Conservation (phyloP, 1,140 invertebrate species). For the Hormaphis cornu region DNA sequence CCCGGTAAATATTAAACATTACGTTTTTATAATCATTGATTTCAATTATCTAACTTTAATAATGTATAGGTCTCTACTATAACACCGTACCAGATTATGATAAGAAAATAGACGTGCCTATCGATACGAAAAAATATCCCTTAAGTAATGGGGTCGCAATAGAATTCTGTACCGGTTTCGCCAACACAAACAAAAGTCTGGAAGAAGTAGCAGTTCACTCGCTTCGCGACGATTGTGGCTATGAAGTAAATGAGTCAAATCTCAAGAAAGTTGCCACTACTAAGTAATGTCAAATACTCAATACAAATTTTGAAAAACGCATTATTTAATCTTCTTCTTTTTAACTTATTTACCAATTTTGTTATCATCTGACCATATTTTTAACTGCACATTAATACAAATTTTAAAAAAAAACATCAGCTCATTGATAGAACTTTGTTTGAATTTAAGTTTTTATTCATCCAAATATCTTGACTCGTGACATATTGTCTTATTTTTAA, state of each 20-base stretch:
- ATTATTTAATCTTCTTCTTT: no score
- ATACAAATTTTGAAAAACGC: no score
- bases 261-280: conserved; percentile 69
- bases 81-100: conserved; percentile 49
- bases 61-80: conserved; percentile 55
- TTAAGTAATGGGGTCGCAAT: conserved; percentile 65
- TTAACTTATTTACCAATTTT: no score
- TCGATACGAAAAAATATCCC: conserved; percentile 66
- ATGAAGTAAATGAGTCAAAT: conserved; percentile 62
- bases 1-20: no score
- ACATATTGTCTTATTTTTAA: no score
- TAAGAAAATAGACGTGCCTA: conserved; percentile 42
- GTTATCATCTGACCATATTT: no score
- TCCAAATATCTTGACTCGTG: no score
- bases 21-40: neutral
- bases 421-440: no score
- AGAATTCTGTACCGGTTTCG: conserved; percentile 89
- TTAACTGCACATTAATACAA: no score
- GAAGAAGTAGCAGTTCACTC: conserved; percentile 78
- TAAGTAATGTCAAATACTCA: no score
- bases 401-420: no score
- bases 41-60: conserved; percentile 33
- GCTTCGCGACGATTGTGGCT: conserved; percentile 89
- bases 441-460: no score
- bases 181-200: conserved; percentile 72